A percentile compares a stretch with the other conserved stretches of the same genome.
Conservation (phyloP, 2,888 invertebrate species). For the Cataglyphis rosenhaueri region DNA sequence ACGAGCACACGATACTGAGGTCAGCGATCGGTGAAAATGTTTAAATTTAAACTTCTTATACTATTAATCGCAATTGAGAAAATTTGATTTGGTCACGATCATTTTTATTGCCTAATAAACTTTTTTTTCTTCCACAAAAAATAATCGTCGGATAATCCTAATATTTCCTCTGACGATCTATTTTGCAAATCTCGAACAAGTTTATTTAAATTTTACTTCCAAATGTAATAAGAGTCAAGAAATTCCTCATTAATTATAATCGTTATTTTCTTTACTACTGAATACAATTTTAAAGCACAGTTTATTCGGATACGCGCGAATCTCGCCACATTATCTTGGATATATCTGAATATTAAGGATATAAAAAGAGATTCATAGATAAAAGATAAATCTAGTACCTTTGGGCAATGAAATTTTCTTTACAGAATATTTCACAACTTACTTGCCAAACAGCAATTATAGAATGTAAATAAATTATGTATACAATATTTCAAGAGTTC, state of each 20-base stretch:
- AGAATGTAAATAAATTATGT: neutral
- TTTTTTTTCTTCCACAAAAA: neutral
- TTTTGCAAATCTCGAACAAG: neutral
- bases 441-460: no score
- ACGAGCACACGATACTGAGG: constrained; percentile 91
- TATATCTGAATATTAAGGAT: neutral
- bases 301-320: neutral
- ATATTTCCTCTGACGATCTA: neutral
- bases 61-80: neutral
- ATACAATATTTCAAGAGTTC: neutral
- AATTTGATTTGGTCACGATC: neutral
- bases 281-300: neutral
- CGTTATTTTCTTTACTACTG: constrained; percentile 10
- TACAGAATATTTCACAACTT: neutral
- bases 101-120: neutral
- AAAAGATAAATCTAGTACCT: neutral
- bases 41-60: neutral
- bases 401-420: neutral
- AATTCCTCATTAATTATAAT: constrained; percentile 11
- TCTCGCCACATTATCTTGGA: neutral
- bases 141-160: neutral
- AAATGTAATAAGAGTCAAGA: constrained; percentile 14
- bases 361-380: neutral
- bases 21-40: constrained; percentile 70
- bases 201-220: constrained; percentile 20